These are phyloP conservation scores for Cirrhinus molitorella DNA, from an alignment of 2,797 vertebrate genomes.

Conservation along the genomic window DNA sequence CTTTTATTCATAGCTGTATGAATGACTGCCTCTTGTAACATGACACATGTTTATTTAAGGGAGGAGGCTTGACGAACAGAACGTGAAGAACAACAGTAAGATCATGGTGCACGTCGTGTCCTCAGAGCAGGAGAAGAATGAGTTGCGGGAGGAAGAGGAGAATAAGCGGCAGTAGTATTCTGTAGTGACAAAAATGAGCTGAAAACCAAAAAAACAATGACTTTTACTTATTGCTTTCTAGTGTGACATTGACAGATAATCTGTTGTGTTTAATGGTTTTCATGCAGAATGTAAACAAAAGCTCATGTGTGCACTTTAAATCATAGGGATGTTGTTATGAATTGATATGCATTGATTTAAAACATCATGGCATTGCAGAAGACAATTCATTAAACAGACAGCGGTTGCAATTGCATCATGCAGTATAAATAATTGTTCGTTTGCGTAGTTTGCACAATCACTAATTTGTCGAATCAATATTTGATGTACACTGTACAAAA, in stretches of 20 bases:
- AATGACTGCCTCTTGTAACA: background rate
- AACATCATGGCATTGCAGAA: no score
- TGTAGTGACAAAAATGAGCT: background rate
- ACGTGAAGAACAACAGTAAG: slow-evolving; percentile 89
- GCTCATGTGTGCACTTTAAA: background rate
- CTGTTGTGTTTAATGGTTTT: background rate
- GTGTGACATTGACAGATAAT: background rate
- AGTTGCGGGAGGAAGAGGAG: slow-evolving; percentile 77
- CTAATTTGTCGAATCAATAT: background rate
- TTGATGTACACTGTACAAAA: background rate
- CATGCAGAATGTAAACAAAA: background rate
- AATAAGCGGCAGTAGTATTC: slow-evolving; percentile 69
- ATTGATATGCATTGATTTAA: background rate
- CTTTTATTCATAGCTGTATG: background rate
- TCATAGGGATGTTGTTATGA: background rate
- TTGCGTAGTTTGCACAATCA: background rate
- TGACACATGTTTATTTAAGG: slow-evolving; percentile 68
- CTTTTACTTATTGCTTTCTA: background rate
- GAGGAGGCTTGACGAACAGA: slow-evolving; percentile 85
- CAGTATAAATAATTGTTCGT: background rate
- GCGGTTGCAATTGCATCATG: background rate
- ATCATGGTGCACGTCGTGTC: slow-evolving; percentile 90
- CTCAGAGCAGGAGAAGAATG: slow-evolving; percentile 78
- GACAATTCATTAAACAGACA: background rate
- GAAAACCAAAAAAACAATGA: background rate